Base-by-base conservation (phyloP, 1,140 invertebrate genomes). In the Drosophila tani region DNA sequence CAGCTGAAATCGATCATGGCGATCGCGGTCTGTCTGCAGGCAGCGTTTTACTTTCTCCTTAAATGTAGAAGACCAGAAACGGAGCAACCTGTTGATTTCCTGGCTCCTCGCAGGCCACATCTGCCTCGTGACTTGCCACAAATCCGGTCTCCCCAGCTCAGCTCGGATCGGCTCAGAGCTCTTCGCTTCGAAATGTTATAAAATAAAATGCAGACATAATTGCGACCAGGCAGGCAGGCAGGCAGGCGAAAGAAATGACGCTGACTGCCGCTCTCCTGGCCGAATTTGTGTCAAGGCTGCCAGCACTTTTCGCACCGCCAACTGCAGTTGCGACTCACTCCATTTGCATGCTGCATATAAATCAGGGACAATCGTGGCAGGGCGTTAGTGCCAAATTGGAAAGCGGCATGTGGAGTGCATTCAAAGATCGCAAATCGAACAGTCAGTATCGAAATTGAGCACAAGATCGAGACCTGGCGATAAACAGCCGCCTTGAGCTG, bases 221-320 rank as follows among this genome's bases (percentile, higher is more conserved):
- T 79, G 65, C 64, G 64, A 51, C 19, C 51, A 38, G 15, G 49
- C 60, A 19, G 46, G 15, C 60, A 19, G 46, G 15, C 60, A 53
- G 38, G 46, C 45, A 21, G 35, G 24, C 35, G 21, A 47, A 17
- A 47, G 50, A 66, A 70, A 56, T 55, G 43, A 46, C 65, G 64
- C 38, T 66, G 75, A 65, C 51, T 56, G 79, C 46, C 51, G 40
- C 68, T 69, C 49, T 68, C 69, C 65, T 56, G 40, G 49, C 43
- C 50, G 67, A 73, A 86, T 80, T 87, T 86, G 83, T 87, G 83
- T 86, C 83, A 86, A 86, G 83, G 83, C 83, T 86, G 76, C 64
- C 76, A 63, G 64, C 64, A 62, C 62, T 43, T 69, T 69, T 69
- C 27, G 63, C 62, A 43, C 46, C 46, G n/a, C 45, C 14, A 68